phyloP scores from a whole-genome alignment of 2,113 vertebrate genomes.

The Gymnocephalus cernua region DNA sequence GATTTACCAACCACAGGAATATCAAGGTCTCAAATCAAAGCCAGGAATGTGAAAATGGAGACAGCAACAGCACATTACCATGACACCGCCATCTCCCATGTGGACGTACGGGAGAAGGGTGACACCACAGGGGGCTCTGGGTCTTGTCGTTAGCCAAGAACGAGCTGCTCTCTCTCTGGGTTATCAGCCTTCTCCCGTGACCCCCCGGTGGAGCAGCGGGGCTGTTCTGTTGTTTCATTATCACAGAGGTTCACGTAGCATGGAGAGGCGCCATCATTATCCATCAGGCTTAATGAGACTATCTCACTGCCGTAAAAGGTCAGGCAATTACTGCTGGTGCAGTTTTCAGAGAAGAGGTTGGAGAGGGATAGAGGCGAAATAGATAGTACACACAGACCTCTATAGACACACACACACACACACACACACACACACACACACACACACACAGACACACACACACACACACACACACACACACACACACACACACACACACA shows the following conservation, averaged over 20 bases:
- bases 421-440: slow-evolving; percentile 42
- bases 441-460: slow-evolving; percentile 38
- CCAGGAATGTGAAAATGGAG: slow-evolving; percentile 57
- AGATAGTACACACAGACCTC: slow-evolving; percentile 43
- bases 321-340: slow-evolving; percentile 98
- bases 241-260: slow-evolving; percentile 96
- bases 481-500: slow-evolving; percentile 40
- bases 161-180: slow-evolving; percentile 75
- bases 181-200: slow-evolving; percentile 76
- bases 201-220: slow-evolving; percentile 76
- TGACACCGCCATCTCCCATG: slow-evolving; percentile 60
- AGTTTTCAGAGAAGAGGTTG: slow-evolving; percentile 90
- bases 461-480: slow-evolving; percentile 41
- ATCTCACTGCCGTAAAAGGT: slow-evolving; percentile 97
- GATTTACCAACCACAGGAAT: slow-evolving; percentile 43
- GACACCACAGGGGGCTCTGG: slow-evolving; percentile 69
- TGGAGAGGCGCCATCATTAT: slow-evolving; percentile 91
- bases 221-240: slow-evolving; percentile 93
- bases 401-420: slow-evolving; percentile 36
- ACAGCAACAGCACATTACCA: slow-evolving; percentile 40
- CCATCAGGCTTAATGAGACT: slow-evolving; percentile 99
- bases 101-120: slow-evolving; percentile 58
- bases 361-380: slow-evolving; percentile 66
- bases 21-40: slow-evolving; percentile 71
- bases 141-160: slow-evolving; percentile 78